Evolutionary conservation across 2,888 invertebrate genomes (phyloP).

Genomic region (Auanema sp.): DNA sequence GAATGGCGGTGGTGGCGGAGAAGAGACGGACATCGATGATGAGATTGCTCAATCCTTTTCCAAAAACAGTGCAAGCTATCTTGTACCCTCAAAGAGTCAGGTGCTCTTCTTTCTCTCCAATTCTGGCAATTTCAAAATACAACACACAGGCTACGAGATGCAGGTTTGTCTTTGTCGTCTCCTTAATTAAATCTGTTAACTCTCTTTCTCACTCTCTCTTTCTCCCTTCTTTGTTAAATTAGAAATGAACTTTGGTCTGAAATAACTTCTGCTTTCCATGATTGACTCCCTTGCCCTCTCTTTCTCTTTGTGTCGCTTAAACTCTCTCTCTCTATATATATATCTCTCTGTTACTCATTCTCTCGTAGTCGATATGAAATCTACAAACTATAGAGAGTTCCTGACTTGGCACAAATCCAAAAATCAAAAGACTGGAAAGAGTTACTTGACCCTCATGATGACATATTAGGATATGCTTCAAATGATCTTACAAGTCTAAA

Average conservation of each 20-base stretch:
- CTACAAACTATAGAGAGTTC: background rate
- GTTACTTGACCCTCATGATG: no score
- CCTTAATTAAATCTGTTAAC: background rate
- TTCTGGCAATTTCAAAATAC: slow-evolving; percentile 40
- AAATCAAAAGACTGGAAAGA: no score
- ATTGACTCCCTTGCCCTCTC: background rate
- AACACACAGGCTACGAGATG: slow-evolving; percentile 51
- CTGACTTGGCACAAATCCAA: no score
- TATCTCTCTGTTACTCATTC: background rate
- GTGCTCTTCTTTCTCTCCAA: slow-evolving; percentile 55
- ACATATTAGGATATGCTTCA: no score
- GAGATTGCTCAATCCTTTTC: slow-evolving; percentile 19
- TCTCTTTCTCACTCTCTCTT: background rate
- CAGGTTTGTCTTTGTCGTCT: slow-evolving; percentile 35
- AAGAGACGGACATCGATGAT: slow-evolving; percentile 20
- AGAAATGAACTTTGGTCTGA: background rate
- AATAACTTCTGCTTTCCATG: slow-evolving; percentile 1
- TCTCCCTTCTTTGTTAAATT: slow-evolving; percentile 5
- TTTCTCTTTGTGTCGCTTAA: background rate
- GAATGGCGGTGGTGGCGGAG: background rate
- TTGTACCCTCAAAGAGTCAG: slow-evolving; percentile 48
- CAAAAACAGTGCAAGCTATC: slow-evolving; percentile 1
- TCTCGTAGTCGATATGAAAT: background rate
- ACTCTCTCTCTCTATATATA: background rate
- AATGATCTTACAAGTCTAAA: no score